phyloP scores from a whole-genome alignment of 2,113 vertebrate species.

The Papio anubis region DNA sequence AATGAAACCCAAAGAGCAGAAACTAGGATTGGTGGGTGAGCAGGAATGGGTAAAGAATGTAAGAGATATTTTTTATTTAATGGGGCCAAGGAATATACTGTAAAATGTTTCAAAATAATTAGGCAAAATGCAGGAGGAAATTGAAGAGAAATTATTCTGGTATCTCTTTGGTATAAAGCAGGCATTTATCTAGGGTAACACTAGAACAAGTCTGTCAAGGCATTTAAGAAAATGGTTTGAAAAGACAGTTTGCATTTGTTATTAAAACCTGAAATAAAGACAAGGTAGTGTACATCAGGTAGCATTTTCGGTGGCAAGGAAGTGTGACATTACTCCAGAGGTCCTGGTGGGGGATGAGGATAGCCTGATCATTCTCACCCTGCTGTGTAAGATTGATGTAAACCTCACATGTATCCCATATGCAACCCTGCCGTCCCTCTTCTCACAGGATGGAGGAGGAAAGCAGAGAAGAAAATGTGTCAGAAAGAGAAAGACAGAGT shows the following conservation, averaged over 20 bases:
- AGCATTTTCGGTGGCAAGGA: neutral
- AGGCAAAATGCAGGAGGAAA: constrained; percentile 33
- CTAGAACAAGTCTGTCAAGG: constrained; percentile 28
- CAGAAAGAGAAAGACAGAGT: neutral
- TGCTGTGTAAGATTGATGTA: neutral
- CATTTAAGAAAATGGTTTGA: constrained; percentile 51
- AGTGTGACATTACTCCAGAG: neutral
- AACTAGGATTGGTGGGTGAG: neutral
- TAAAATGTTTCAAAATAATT: constrained; percentile 68
- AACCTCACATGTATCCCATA: neutral
- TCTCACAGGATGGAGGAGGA: neutral
- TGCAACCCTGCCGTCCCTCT: fast-evolving
- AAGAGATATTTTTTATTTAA: constrained; percentile 28
- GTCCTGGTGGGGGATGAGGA: neutral
- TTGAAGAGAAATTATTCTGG: constrained; percentile 56
- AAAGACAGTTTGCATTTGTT: constrained; percentile 34
- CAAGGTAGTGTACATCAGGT: neutral
- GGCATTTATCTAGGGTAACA: constrained; percentile 24
- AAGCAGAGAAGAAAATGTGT: neutral
- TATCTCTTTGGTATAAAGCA: constrained; percentile 34
- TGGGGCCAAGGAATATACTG: neutral
- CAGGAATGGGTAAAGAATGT: neutral
- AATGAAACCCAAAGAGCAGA: neutral
- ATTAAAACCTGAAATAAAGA: constrained; percentile 47
- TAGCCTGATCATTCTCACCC: neutral